A percentile compares a stretch with the other conserved stretches of the same genome.
These are phyloP conservation scores for Cremastobaeus sp. DNA, from an alignment of 2,888 invertebrate genomes.

Conservation along the genomic window DNA sequence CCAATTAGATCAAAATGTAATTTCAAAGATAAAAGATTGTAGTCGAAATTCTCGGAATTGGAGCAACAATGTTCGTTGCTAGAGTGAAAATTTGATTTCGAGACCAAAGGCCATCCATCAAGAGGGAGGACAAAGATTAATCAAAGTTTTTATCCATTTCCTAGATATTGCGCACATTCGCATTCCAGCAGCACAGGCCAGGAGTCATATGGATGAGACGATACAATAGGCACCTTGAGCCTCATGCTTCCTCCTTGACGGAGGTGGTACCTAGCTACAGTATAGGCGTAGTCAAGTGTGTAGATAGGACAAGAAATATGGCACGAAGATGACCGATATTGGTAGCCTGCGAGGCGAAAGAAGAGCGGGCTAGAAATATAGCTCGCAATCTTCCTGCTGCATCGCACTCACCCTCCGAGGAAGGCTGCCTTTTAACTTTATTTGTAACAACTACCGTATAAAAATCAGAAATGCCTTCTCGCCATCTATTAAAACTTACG, in stretches of 20 bases:
- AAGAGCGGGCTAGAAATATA: conserved; percentile 49
- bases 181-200: conserved; percentile 65
- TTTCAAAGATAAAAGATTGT: too few relatives aligned
- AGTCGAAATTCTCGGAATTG: too few relatives aligned
- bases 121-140: conserved; percentile 29
- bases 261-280: conserved; percentile 61
- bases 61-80: too few relatives aligned
- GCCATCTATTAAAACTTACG: conserved; percentile 41
- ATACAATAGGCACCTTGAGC: conserved; percentile 66
- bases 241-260: conserved; percentile 36
- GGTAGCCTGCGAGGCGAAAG: conserved; percentile 65
- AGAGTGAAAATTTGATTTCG: not conserved
- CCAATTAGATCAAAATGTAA: not conserved
- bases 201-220: conserved; percentile 70
- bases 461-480: conserved; percentile 41
- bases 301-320: conserved; percentile 74
- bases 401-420: conserved; percentile 42
- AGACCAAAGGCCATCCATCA: conserved; percentile 11
- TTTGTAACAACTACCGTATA: conserved; percentile 26
- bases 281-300: conserved; percentile 71
- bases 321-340: conserved; percentile 73
- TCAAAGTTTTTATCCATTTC: conserved; percentile 53
- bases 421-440: conserved; percentile 33
- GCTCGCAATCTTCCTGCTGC: conserved; percentile 47
- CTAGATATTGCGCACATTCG: conserved; percentile 62